phyloP scores from a whole-genome alignment of 2,113 vertebrate species.

The Poecile atricapillus region DNA sequence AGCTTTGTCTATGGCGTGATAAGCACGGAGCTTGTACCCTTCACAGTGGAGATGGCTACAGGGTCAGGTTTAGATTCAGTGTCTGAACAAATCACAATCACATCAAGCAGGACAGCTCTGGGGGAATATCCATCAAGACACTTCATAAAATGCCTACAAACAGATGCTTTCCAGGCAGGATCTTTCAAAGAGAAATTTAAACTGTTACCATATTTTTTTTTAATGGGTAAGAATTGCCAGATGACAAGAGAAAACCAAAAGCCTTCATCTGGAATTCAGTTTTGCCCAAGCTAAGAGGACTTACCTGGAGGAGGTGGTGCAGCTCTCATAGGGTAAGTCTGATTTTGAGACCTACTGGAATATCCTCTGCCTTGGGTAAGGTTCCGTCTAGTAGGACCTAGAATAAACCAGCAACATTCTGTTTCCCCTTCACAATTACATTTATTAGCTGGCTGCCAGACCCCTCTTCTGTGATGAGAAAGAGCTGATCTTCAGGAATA shows the following conservation, averaged over 20 bases:
- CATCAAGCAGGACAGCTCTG: not conserved
- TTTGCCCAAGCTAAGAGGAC: not conserved
- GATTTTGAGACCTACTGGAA: conserved; percentile 70
- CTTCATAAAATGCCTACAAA: not conserved
- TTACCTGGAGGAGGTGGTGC: conserved; percentile 93
- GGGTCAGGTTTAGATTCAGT: not conserved
- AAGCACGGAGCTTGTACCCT: not conserved
- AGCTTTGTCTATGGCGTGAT: not conserved
- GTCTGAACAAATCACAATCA: not conserved
- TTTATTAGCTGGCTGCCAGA: not conserved
- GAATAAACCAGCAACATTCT: not conserved
- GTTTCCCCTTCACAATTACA: not conserved
- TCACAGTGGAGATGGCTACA: not conserved
- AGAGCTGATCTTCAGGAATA: not conserved
- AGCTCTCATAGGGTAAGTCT: conserved; percentile 80
- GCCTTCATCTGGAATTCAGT: not conserved
- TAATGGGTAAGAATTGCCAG: not conserved
- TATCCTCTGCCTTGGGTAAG: conserved; percentile 63
- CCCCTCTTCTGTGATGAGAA: not conserved
- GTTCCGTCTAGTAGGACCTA: conserved; percentile 88
- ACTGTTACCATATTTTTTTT: not conserved
- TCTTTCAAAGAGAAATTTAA: not conserved
- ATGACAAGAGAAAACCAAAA: not conserved
- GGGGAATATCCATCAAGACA: not conserved
- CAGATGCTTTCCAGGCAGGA: not conserved